Evolutionary conservation across 2,888 invertebrate genomes (phyloP), one percentile per base, ranked within the genome.

Genomic region (Eudiplozoon nipponicum): DNA sequence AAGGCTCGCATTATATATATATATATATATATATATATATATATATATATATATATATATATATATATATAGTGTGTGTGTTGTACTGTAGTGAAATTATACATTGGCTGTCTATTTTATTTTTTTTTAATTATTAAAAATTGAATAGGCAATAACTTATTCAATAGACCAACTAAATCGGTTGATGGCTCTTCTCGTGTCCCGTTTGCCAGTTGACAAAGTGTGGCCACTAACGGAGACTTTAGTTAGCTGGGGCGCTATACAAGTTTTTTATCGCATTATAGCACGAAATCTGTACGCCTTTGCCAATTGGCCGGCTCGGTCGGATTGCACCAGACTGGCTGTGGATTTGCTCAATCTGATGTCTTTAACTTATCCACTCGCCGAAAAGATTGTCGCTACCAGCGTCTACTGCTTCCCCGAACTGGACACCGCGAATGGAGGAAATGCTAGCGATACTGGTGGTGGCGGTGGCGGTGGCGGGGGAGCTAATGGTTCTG

Each of bases 341-440:
- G 9, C 31, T 7, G 17, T 31, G 5, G 31, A 31, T 7, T 15
- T 31, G 5, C 31, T 31, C 9, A 31, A 31, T 17, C 5, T 31
- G 11, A 13, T 31, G 31, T n/a, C 31, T 4, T 15, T 31, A n/a
- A 15, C 17, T n/a, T 31, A 31, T 31, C 31, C 31, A n/a, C 31
- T 31, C 13, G 31, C 31, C 13, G 31, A 31, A 15, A n/a, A 31
- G 17, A 31, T 31, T 13, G 31, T n/a, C n/a, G n/a, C n/a, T n/a
- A n/a, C n/a, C n/a, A n/a, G n/a, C n/a, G n/a, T n/a, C n/a, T n/a
- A n/a, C n/a, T n/a, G n/a, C n/a, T n/a, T n/a, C n/a, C n/a, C n/a
- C n/a, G n/a, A n/a, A n/a, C n/a, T n/a, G n/a, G n/a, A n/a, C n/a
- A n/a, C n/a, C n/a, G n/a, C n/a, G n/a, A n/a, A n/a, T n/a, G n/a